A percentile compares a stretch with the other conserved stretches of the same genome.
Conservation (phyloP, 2,888 invertebrate species). For the Noctua janthina region DNA sequence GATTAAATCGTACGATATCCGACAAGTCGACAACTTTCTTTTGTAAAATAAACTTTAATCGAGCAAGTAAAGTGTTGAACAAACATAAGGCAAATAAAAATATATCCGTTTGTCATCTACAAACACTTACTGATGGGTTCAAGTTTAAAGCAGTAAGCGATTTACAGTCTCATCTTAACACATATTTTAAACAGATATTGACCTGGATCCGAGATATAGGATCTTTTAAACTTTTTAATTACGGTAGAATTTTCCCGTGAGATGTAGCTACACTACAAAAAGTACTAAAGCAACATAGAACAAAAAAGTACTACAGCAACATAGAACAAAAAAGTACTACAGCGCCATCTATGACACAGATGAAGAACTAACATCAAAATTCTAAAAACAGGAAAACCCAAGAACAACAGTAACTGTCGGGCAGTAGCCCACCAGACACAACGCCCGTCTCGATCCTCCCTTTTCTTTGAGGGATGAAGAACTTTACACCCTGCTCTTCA, state of each 20-base stretch:
- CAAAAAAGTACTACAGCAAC: too few species aligned
- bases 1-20: conserved; percentile 18
- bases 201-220: not conserved
- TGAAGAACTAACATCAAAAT: too few species aligned
- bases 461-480: too few species aligned
- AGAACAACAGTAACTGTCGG: too few species aligned
- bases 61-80: conserved; percentile 41
- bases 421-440: too few species aligned
- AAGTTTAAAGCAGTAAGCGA: conserved; percentile 27
- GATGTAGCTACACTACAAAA: not conserved
- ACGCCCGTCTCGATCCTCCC: too few species aligned
- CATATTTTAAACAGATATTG: not conserved
- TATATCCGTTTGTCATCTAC: conserved; percentile 32
- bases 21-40: conserved; percentile 33
- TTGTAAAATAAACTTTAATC: conserved; percentile 28
- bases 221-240: not conserved
- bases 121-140: conserved; percentile 2
- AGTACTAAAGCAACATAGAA: too few species aligned
- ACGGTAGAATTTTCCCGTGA: not conserved
- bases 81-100: conserved; percentile 40
- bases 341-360: too few species aligned
- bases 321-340: too few species aligned
- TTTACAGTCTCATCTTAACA: not conserved
- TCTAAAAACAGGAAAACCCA: too few species aligned
- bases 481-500: too few species aligned